Base-by-base conservation (phyloP, 2,113 vertebrate genomes). In the Oryctolagus cuniculus region DNA sequence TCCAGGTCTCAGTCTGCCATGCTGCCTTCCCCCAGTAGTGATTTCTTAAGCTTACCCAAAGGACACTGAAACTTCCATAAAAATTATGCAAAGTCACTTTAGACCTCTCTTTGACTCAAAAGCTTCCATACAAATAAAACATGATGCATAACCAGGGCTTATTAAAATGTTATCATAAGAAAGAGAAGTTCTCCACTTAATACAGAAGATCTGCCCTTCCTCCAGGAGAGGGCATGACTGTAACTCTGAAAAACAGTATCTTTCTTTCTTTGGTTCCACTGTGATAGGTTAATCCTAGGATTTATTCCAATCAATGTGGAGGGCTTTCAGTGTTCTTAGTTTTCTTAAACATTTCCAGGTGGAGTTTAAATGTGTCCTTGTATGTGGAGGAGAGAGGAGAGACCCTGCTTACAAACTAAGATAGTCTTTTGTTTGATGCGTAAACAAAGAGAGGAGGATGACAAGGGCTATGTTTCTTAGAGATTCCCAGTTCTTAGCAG, bases 261-360 rank as follows among this genome's bases (percentile, higher is more conserved):
- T 55, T 64, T 82, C 49, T 75, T 61, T 13, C 24, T 90, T 75
- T 78, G 75, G 16, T 78, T 90, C 38, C 31, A 66, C 34, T 55
- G 15, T 27, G 44, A 58, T 66, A 70, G 29, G 31, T 77, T 87
- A 93, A 83, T 87, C 64, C 5, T 12, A 44, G 86, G 82, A 77
- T 89, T 90, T 90, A 73, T 15, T 67, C 82, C 77, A 87, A 72
- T 92, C 75, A 58, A 29, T 31, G 5, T 53, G 64, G 34, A 79
- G 10, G 19, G 22, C 7, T 63, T 21, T 89, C 67, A 29, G 16
- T 31, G 2, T 58, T 67, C 51, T 75, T 17, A 31, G 6, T 72
- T 64, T 91, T 93, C 74, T 77, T 91, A 88, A 94, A 36, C 44
- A 73, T 89, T 87, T 87, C 85, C 89, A 94, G 25, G 67, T 91